Evolutionary conservation across 2,888 invertebrate genomes (phyloP).

Genomic region (Heliconius erato): DNA sequence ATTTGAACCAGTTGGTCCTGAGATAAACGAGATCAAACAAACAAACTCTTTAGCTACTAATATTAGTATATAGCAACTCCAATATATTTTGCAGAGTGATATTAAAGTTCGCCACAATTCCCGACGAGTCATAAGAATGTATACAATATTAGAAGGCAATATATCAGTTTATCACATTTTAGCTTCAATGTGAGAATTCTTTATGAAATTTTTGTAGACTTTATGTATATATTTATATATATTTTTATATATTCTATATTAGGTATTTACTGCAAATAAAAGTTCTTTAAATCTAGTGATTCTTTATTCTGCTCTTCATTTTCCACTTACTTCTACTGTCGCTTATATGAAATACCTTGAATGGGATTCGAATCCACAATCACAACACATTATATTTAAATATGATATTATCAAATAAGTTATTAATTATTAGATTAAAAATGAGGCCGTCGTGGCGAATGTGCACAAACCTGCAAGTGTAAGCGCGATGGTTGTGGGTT

Average conservation of each 20-base stretch:
- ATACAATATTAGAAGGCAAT: slow-evolving; percentile 23
- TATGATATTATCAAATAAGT: too few relatives aligned
- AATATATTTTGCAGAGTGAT: slow-evolving; percentile 67
- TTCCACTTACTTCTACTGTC: too few relatives aligned
- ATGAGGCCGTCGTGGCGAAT: too few relatives aligned
- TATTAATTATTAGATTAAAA: too few relatives aligned
- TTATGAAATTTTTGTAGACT: background rate
- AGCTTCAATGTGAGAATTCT: background rate
- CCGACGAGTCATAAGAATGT: background rate
- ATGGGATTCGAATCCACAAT: too few relatives aligned
- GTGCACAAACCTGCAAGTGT: too few relatives aligned
- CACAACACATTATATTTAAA: too few relatives aligned
- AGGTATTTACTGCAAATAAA: background rate
- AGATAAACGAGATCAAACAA: background rate
- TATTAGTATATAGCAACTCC: slow-evolving; percentile 53
- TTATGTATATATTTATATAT: background rate
- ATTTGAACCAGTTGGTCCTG: background rate
- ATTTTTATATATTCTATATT: background rate
- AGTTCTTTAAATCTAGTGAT: too few relatives aligned
- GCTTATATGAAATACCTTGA: too few relatives aligned
- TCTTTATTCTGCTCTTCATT: too few relatives aligned
- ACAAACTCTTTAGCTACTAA: background rate
- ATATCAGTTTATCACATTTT: slow-evolving; percentile 26
- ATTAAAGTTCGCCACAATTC: slow-evolving; percentile 63
- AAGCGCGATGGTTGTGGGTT: too few relatives aligned